phyloP scores from a whole-genome alignment of 2,113 vertebrate genomes.

The Chunga burmeisteri region DNA sequence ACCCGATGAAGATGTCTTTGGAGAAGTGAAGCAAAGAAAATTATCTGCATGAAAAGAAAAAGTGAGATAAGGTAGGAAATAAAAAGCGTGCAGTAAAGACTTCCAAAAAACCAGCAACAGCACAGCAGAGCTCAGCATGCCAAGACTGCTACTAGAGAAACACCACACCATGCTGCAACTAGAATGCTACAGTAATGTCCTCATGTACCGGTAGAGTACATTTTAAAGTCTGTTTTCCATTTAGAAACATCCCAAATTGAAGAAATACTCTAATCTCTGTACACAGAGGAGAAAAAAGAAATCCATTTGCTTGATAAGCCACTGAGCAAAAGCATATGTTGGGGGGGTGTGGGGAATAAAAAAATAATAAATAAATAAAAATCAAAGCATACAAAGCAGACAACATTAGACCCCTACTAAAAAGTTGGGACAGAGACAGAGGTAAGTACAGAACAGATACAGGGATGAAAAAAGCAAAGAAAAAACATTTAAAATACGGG shows the following conservation, averaged over 20 bases:
- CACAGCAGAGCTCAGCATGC: constrained; percentile 23
- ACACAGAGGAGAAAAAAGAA: neutral
- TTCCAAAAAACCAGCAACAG: neutral
- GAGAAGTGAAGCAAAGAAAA: constrained; percentile 87
- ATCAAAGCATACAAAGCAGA: neutral
- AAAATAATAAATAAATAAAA: neutral
- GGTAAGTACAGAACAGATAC: neutral
- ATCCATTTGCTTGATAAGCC: neutral
- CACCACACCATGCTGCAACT: neutral
- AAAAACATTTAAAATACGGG: neutral
- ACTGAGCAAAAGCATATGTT: neutral
- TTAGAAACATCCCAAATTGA: neutral
- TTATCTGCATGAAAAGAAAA: constrained; percentile 90
- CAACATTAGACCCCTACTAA: neutral
- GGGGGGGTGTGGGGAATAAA: neutral
- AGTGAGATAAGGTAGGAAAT: constrained; percentile 75
- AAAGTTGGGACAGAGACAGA: neutral
- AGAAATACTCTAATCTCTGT: neutral
- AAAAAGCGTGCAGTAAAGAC: constrained; percentile 50
- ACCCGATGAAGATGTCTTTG: constrained; percentile 85
- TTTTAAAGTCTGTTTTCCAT: neutral
- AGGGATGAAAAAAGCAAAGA: neutral
- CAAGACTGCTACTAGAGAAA: neutral
- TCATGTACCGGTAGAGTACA: neutral
- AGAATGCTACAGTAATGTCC: neutral